Evolutionary conservation across 2,113 vertebrate species (phyloP).

Genomic region (Python bivittatus): DNA sequence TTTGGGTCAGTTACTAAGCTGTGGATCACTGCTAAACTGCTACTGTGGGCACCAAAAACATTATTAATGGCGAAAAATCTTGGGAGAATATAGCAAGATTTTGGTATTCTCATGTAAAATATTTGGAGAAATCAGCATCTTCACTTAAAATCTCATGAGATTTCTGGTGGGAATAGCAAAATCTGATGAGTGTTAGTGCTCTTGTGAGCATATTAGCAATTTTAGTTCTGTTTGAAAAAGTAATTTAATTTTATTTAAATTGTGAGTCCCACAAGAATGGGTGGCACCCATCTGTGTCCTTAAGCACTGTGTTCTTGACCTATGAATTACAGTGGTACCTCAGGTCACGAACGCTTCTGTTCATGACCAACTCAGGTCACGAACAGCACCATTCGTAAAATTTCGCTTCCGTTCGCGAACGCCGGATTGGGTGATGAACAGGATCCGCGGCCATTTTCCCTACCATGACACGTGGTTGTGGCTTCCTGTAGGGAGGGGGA

Average conservation of each 20-base stretch:
- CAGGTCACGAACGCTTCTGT: no score
- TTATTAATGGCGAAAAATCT: background rate
- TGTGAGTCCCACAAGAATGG: background rate
- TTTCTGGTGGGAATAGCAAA: background rate
- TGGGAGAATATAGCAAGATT: background rate
- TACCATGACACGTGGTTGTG: no score
- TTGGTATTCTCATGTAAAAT: background rate
- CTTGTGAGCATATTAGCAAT: background rate
- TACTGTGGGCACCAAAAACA: background rate
- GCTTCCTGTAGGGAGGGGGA: no score
- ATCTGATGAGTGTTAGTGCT: background rate
- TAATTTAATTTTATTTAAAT: background rate
- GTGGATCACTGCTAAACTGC: accelerated
- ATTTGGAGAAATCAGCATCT: background rate
- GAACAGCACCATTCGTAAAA: no score
- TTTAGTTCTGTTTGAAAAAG: background rate
- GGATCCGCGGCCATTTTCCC: no score
- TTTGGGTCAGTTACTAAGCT: background rate
- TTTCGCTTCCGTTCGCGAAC: no score
- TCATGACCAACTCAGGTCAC: no score
- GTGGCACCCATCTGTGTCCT: no score
- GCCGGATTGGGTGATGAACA: no score
- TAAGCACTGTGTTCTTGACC: no score
- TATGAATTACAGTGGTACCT: no score
- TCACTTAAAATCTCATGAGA: background rate